Percentiles rank a stretch among this genome's conserved stretches.
These are phyloP conservation scores for Cephonodes hylas DNA, from an alignment of 2,888 invertebrate species.

Conservation along the genomic window DNA sequence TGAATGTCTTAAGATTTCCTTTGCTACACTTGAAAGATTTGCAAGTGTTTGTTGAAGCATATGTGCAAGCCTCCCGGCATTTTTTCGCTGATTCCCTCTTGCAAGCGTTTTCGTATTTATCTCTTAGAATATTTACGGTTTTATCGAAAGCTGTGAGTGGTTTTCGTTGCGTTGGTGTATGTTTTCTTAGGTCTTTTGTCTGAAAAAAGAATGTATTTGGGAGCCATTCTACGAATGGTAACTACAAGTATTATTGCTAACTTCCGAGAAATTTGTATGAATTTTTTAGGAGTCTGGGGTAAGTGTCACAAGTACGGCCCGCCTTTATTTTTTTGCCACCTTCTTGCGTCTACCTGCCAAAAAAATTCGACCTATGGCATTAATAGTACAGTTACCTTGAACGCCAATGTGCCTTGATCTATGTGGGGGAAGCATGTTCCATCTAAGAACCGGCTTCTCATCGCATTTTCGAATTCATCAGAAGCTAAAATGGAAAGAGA, in stretches of 20 bases:
- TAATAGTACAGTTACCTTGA: constrained; percentile 8
- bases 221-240: too few species aligned
- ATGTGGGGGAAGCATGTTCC: constrained; percentile 29
- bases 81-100: constrained; percentile 32
- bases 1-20: constrained; percentile 27
- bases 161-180: neutral
- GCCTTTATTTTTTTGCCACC: too few species aligned
- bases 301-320: too few species aligned
- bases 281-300: too few species aligned
- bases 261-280: too few species aligned
- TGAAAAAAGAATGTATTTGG: constrained; percentile 13
- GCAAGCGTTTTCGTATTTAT: constrained; percentile 46
- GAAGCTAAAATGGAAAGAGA: constrained; percentile 13
- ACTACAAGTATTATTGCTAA: too few species aligned
- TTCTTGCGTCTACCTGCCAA: too few species aligned
- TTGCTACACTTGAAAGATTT: constrained; percentile 26
- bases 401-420: neutral
- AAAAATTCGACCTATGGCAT: too few species aligned
- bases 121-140: constrained; percentile 38
- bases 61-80: constrained; percentile 41
- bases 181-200: constrained; percentile 5
- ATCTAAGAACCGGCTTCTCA: constrained; percentile 31
- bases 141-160: neutral
- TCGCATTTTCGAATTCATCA: constrained; percentile 23
- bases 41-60: constrained; percentile 33